phyloP scores from a whole-genome alignment of 2,113 vertebrate genomes.

The Chlorodrepanis virens region DNA sequence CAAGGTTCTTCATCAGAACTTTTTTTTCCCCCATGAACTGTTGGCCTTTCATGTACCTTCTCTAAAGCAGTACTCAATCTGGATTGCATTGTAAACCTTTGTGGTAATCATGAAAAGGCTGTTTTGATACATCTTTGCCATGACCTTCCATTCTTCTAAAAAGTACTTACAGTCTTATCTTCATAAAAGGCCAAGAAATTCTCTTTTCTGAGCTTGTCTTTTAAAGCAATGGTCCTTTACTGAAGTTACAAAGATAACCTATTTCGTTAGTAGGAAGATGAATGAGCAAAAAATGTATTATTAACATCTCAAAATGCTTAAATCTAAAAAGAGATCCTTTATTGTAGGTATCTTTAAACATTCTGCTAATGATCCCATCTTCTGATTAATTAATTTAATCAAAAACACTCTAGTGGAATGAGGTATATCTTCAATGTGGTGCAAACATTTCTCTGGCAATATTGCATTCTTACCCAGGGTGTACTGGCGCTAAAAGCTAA shows the following conservation, averaged over 20 bases:
- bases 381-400: conserved; percentile 26
- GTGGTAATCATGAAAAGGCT: conserved; percentile 22
- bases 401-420: neutral
- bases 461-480: neutral
- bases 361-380: neutral
- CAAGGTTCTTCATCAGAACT: neutral
- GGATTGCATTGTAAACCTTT: conserved; percentile 10
- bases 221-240: conserved; percentile 38
- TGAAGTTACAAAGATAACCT: neutral
- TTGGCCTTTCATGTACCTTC: neutral
- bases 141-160: conserved; percentile 55
- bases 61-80: conserved; percentile 23
- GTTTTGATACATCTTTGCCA: conserved; percentile 14
- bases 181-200: conserved; percentile 1
- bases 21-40: neutral
- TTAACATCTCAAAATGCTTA: conserved; percentile 28
- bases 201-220: conserved; percentile 9
- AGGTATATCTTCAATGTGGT: neutral
- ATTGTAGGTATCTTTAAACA: conserved; percentile 46
- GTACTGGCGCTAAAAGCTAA: neutral
- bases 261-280: conserved; percentile 56
- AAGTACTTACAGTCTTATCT: conserved; percentile 29
- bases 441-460: neutral
- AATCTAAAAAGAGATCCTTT: conserved; percentile 43
- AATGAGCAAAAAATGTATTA: conserved; percentile 55